These are phyloP conservation scores for Dimorphilus gyrociliatus DNA, from an alignment of 2,888 invertebrate genomes.

Conservation along the genomic window DNA sequence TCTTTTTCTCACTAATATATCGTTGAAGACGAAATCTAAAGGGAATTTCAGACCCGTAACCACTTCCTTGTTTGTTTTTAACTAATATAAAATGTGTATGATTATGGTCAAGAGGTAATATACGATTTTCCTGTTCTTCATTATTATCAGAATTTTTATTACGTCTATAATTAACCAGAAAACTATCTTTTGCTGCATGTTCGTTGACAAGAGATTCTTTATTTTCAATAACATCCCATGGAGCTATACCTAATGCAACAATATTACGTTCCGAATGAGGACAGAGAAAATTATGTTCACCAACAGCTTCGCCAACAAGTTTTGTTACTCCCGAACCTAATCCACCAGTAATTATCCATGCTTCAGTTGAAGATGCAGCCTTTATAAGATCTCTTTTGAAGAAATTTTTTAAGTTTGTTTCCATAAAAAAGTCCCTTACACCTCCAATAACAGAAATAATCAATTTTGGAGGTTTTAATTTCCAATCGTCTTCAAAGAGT, in stretches of 20 bases:
- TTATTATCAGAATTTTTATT: constrained; percentile 15
- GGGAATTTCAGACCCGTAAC: constrained; percentile 28
- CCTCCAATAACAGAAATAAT: constrained; percentile 38
- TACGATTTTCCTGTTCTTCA: constrained; percentile 10
- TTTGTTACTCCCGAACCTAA: constrained; percentile 35
- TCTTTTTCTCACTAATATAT: constrained; percentile 17
- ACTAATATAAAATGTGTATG: constrained; percentile 37
- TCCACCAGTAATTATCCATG: constrained; percentile 37
- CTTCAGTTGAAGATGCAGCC: constrained; percentile 33
- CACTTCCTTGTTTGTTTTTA: constrained; percentile 28
- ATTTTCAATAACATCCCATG: constrained; percentile 32
- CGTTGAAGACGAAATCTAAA: constrained; percentile 24
- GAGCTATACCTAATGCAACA: constrained; percentile 30
- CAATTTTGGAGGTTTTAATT: constrained; percentile 27
- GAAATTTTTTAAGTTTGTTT: constrained; percentile 15
- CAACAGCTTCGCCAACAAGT: constrained; percentile 35
- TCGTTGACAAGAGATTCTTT: constrained; percentile 15
- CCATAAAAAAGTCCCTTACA: constrained; percentile 32
- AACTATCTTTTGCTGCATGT: constrained; percentile 18
- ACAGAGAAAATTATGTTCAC: constrained; percentile 24
- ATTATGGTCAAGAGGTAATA: constrained; percentile 29
- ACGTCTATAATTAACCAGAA: constrained; percentile 26
- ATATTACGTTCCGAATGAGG: constrained; percentile 14
- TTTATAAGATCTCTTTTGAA: constrained; percentile 28
- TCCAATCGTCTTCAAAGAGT: constrained; percentile 26